Base-by-base conservation (phyloP, 1,140 invertebrate species). In the Asbolus verrucosus region DNA sequence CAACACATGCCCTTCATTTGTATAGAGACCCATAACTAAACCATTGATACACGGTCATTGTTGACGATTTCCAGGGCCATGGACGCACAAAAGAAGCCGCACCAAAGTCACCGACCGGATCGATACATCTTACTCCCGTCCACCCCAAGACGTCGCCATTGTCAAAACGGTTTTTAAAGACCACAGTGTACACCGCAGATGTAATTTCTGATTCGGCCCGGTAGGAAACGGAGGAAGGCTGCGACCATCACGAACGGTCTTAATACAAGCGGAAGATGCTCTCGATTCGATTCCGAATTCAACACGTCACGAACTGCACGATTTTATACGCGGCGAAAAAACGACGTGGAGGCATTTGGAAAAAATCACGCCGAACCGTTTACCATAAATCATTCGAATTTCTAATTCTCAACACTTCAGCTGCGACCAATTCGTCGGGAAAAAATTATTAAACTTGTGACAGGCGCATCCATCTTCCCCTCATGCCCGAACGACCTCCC, bases 91-190 rank as follows among this genome's bases (percentile, higher is more conserved):
- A 46, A 41, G 38, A 13, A 41, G 38, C 38, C 38, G 38, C 38
- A 41, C 15, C 4, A 46, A 46, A 46, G 41, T 46, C 41, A 46
- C 41, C 41, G 41, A 46, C 41, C 33, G 33, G n/a, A 38, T n/a
- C 41, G 41, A 46, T 46, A 46, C 41, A 46, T 46, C 41, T 46
- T 46, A 46, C 41, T 46, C 41, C 41, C 41, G 41, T 19, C 41
- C n/a, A 18, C 24, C 24, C 24, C 24, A 27, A 27, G 24, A 27
- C 24, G 24, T 27, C 41, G n/a, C 41, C 18, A 46, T 46, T 46
- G 41, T 46, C 41, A 19, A 46, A 46, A 27, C 8, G 24, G 8
- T 27, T 27, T 27, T 27, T 27, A 41, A 46, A 46, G 15, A 46
- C 2, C 41, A 1, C 19, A 15, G 13, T n/a, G 1, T 41, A 41